Evolutionary conservation across 1,140 invertebrate species (phyloP).

Genomic region (Formica selysi): DNA sequence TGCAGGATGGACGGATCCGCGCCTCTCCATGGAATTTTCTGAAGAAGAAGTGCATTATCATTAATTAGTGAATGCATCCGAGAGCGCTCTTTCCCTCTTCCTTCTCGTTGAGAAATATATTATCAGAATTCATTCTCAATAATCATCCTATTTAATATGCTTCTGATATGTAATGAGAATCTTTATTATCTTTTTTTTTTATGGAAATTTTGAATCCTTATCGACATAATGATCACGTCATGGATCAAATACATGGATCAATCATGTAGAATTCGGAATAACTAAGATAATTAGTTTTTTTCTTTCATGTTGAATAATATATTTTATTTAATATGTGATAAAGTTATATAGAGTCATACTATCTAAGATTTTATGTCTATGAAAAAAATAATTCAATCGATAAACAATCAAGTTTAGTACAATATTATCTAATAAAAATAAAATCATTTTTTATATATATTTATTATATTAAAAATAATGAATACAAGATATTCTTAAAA

Average conservation of each 20-base stretch:
- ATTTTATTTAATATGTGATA: not conserved
- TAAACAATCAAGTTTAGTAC: not conserved
- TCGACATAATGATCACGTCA: not conserved
- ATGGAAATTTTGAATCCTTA: not conserved
- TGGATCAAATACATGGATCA: not conserved
- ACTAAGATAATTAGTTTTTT: slow-evolving; percentile 9
- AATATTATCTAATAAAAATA: not conserved
- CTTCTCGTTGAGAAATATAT: not conserved
- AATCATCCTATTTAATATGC: not conserved
- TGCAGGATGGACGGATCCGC: not conserved
- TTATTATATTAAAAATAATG: not conserved
- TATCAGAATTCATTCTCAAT: not conserved
- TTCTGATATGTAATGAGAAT: not conserved
- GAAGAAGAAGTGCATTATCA: slow-evolving; percentile 38
- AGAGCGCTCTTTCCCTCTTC: not conserved
- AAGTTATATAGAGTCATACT: not conserved
- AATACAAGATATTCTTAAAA: not conserved
- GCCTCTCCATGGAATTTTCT: slow-evolving; percentile 14
- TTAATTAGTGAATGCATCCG: slow-evolving; percentile 15
- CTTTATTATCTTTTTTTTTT: slow-evolving; percentile 5
- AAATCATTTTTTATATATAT: too few species aligned
- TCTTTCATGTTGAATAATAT: not conserved
- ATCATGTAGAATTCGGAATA: not conserved
- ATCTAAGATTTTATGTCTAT: not conserved
- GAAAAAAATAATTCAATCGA: not conserved